Evolutionary conservation across 2,888 invertebrate genomes (phyloP), one percentile per base, ranked within the genome.

Genomic region (Linnaemya vulpina): DNA sequence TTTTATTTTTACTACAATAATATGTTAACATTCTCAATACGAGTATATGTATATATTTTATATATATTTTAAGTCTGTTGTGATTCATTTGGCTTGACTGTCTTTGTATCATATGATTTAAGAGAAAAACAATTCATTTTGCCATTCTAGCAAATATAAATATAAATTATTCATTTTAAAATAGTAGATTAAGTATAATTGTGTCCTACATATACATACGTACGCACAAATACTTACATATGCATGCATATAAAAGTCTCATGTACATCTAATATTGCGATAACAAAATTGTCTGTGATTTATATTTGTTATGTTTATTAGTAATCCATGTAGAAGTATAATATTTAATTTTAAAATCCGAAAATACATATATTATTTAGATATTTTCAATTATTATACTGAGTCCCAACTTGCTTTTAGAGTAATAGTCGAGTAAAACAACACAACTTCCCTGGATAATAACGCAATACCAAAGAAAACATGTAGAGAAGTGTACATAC

Each of bases 111-210:
- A 62, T 1, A 20, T 22, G 1, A 40, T 40, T 17, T 17, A 4
- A 62, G 38, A n/a, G n/a, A 35, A 22, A 53, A 1, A 51, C 30
- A 51, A 22, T 51, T 3, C 38, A 38, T 62, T 62, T 22, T 62
- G 40, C 38, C 38, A 60, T 38, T 35, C 10, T 35, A 10, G 17
- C 20, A 20, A 20, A 20, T 17, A 40, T 13, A 20, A 22, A 62
- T 62, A 62, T 62, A 62, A 62, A 40, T 62, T 62, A 62, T 62
- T 62, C 22, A 40, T 62, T 62, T 62, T 62, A 17, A 62, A 22
- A 25, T 55, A 25, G 55, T 13, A 25, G 25, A 25, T 55, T 25
- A 55, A 55, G 22, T 55, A 55, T 55, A 55, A 55, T 25, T 55
- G 13, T 55, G 55, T 25, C 53, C 22, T 55, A 55, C 55, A 49